Conservation (phyloP, 2,797 vertebrate genomes). For the Notamacropus eugenii region DNA sequence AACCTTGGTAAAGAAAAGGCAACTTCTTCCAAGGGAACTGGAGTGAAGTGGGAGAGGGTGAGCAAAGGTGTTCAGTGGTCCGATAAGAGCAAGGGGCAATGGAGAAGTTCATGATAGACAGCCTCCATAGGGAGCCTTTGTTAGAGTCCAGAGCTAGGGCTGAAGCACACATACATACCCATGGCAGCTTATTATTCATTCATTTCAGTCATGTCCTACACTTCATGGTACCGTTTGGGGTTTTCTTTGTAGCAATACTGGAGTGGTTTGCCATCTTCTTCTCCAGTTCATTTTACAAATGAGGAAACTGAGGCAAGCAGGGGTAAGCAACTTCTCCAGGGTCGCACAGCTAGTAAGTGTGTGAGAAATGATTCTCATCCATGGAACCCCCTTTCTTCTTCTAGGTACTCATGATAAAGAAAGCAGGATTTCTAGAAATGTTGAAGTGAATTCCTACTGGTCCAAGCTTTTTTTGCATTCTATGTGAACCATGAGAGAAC, state of each 20-base stretch:
- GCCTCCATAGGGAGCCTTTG: neutral
- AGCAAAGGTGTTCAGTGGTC: too few species aligned
- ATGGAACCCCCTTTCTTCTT: neutral
- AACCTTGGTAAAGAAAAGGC: neutral
- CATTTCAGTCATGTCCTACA: neutral
- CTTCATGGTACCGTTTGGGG: neutral
- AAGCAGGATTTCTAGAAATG: neutral
- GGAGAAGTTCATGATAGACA: neutral
- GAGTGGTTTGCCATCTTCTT: neutral
- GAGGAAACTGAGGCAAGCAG: neutral
- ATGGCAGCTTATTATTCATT: neutral
- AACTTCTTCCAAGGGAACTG: neutral
- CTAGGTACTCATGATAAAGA: neutral
- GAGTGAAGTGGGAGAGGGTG: neutral
- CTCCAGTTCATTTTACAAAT: neutral
- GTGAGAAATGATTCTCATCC: neutral
- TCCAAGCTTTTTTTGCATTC: neutral
- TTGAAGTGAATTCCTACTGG: neutral
- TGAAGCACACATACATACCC: neutral
- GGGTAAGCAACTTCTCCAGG: neutral
- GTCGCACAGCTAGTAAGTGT: neutral
- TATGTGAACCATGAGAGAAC: neutral
- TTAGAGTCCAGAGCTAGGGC: neutral
- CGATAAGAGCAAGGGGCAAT: too few species aligned
- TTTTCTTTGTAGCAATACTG: neutral